Conservation (phyloP, 2,888 invertebrate genomes). For the Hylaea fasciaria region DNA sequence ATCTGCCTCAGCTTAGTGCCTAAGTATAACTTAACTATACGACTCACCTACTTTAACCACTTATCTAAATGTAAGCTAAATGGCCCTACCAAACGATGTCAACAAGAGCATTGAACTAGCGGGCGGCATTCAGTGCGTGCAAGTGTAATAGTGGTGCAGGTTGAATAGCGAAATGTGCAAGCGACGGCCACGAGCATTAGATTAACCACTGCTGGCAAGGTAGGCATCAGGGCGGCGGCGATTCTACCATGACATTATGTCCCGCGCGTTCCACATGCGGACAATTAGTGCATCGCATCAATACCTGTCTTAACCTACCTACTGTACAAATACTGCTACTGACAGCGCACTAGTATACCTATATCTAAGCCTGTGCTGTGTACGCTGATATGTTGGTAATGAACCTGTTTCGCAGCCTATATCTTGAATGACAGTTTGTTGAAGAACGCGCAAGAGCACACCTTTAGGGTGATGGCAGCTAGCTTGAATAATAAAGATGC, state of each 20-base stretch:
- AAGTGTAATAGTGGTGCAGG: slow-evolving; percentile 49
- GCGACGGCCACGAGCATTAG: slow-evolving; percentile 56
- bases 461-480: slow-evolving; percentile 20
- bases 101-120: slow-evolving; percentile 49
- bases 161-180: slow-evolving; percentile 55
- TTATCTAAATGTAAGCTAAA: no score
- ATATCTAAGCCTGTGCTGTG: no score
- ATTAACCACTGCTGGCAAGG: slow-evolving; percentile 50
- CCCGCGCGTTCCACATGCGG: slow-evolving; percentile 72
- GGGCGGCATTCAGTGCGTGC: slow-evolving; percentile 55
- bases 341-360: background rate
- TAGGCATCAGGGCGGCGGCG: slow-evolving; percentile 45
- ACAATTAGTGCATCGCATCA: slow-evolving; percentile 38
- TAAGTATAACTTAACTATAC: no score
- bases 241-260: slow-evolving; percentile 62
- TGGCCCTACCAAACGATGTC: slow-evolving; percentile 44
- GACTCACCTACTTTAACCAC: no score
- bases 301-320: slow-evolving; percentile 36
- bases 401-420: background rate
- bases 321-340: slow-evolving; percentile 4
- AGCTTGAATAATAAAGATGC: slow-evolving; percentile 22
- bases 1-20: no score
- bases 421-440: slow-evolving; percentile 1
- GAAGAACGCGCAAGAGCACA: slow-evolving; percentile 14
- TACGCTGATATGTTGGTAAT: background rate